Evolutionary conservation across 2,888 invertebrate species (phyloP).

Genomic region (Thelaira solivaga): DNA sequence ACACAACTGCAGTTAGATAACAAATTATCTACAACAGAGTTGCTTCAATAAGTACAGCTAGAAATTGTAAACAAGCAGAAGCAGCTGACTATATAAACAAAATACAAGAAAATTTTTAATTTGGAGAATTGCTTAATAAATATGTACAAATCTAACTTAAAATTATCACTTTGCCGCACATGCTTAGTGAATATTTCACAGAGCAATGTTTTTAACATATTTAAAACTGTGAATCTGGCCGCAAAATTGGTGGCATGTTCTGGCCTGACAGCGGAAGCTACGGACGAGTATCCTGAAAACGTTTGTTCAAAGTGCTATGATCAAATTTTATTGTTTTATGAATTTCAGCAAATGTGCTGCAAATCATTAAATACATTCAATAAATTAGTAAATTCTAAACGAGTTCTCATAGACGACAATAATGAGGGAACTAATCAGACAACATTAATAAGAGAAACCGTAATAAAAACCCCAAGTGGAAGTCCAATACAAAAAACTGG

Average conservation of each 20-base stretch:
- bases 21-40: no score
- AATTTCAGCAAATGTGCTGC: slow-evolving; percentile 64
- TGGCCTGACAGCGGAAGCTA: slow-evolving; percentile 60
- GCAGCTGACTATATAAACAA: no score
- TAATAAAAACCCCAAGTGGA: neutral
- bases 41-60: no score
- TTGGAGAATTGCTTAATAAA: no score
- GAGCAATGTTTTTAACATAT: slow-evolving; percentile 27
- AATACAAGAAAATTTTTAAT: no score
- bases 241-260: slow-evolving; percentile 69
- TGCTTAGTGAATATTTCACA: slow-evolving; percentile 7
- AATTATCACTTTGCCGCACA: slow-evolving; percentile 16
- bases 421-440: neutral
- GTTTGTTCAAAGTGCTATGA: slow-evolving; percentile 60
- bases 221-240: slow-evolving; percentile 62
- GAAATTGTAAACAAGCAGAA: no score
- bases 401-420: neutral
- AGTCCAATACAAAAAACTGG: neutral
- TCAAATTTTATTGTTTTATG: slow-evolving; percentile 58
- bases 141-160: slow-evolving; percentile 15
- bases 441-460: neutral
- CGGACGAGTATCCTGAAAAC: slow-evolving; percentile 62
- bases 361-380: slow-evolving; percentile 47
- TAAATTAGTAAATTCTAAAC: neutral
- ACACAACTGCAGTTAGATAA: no score